Evolutionary conservation across 2,113 vertebrate genomes (phyloP), one percentile per base, ranked within the genome.

Genomic region (Leuciscus idus): DNA sequence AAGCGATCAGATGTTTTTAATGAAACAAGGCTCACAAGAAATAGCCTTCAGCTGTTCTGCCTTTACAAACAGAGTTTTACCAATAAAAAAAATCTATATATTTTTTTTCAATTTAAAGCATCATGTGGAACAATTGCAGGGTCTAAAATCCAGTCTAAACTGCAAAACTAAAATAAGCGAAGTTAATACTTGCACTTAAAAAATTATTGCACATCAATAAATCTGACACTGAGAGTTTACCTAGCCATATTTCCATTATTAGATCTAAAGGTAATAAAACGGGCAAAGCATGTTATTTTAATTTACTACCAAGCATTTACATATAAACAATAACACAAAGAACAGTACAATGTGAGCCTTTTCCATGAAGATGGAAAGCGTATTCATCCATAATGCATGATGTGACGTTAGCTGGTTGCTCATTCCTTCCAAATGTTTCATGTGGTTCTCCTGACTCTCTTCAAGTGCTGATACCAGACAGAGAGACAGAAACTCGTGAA

Each of bases 381-480:
- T 52, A 82, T 82, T 82, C 61, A 68, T 82, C 80, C 80, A 70
- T 70, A 81, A 82, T 82, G 80, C 62, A 82, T 50, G 62, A 82
- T 82, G 61, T 68, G 80, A 82, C 28, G 62, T 81, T 64, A 81
- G 61, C 23, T 55, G 48, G 61, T 85, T 57, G 68, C 83, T 57
- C 83, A 62, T 76, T 84, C 74, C 62, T 77, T 85, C 84, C 75
- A 48, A 76, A 77, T 66, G 59, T 77, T 85, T 76, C 74, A 59
- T 73, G 52, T 81, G 12, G 73, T 84, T 64, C 76, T 77, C 77
- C 86, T 39, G 48, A 74, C 59, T 81, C 85, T 50, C 48, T 82
- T 82, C 62, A 70, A 82, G 62, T 82, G 26, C 62, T 81, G 84
- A 86, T 81, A 86, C 78, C 84, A 86, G 78, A 78, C 84, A 86